phyloP scores from a whole-genome alignment of 2,888 invertebrate genomes.

The Acanthacorydalis orientalis region DNA sequence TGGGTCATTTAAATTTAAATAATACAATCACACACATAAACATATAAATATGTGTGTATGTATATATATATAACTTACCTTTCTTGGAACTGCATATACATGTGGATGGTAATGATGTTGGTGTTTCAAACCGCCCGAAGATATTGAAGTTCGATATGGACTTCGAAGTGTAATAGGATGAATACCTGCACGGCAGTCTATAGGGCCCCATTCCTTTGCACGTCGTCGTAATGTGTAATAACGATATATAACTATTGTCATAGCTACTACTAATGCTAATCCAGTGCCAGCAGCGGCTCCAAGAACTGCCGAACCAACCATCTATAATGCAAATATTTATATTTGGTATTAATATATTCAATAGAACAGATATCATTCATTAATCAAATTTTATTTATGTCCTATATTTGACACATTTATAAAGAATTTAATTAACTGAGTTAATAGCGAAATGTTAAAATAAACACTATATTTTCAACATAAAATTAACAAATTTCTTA shows the following conservation, averaged over 20 bases:
- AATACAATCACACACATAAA: too few species aligned
- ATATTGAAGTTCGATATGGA: not conserved
- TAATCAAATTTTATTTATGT: too few species aligned
- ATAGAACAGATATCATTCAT: too few species aligned
- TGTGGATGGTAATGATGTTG: not conserved
- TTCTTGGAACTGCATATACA: constrained; percentile 18
- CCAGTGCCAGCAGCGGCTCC: constrained; percentile 52
- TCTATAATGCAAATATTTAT: constrained; percentile 13
- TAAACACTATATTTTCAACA: too few species aligned
- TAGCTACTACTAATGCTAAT: constrained; percentile 42
- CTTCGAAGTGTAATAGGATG: not conserved
- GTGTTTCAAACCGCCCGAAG: too few species aligned
- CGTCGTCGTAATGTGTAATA: constrained; percentile 40
- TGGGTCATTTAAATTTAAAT: too few species aligned
- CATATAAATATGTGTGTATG: too few species aligned
- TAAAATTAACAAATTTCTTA: too few species aligned
- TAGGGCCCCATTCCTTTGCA: constrained; percentile 38
- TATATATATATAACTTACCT: constrained; percentile 14
- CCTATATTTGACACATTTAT: too few species aligned
- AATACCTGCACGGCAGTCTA: constrained; percentile 15
- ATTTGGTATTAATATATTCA: constrained; percentile 12
- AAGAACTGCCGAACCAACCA: constrained; percentile 48
- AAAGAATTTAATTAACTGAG: too few species aligned
- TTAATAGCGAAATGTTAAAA: too few species aligned
- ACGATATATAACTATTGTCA: constrained; percentile 47